A percentile compares a stretch with the other conserved stretches of the same genome.
Conservation (phyloP, 2,888 invertebrate species). For the Hermaeophaga mercurialis region DNA sequence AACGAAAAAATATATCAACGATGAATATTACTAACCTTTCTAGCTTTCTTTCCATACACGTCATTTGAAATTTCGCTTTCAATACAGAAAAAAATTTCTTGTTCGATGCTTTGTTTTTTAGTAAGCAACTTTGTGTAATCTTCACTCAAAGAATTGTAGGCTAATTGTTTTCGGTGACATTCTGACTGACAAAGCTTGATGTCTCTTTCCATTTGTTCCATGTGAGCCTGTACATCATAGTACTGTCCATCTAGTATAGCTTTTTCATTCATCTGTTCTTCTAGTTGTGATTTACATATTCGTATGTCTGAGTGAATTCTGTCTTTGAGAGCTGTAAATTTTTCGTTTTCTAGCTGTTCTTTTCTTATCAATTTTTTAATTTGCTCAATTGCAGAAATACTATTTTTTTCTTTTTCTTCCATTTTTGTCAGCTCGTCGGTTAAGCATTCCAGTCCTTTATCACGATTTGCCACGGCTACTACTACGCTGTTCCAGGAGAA, state of each 20-base stretch:
- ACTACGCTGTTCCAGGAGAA: slow-evolving; percentile 78
- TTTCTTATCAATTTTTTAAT: slow-evolving; percentile 68
- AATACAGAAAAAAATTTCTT: slow-evolving; percentile 51
- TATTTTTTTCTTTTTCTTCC: slow-evolving; percentile 52
- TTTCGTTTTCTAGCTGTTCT: slow-evolving; percentile 71
- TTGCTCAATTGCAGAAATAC: slow-evolving; percentile 64
- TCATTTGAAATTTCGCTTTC: slow-evolving; percentile 37
- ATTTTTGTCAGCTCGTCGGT: slow-evolving; percentile 60
- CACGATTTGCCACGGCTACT: slow-evolving; percentile 70
- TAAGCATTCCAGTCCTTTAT: slow-evolving; percentile 68
- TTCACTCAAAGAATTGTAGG: slow-evolving; percentile 38
- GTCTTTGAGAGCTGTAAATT: slow-evolving; percentile 65
- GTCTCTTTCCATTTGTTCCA: slow-evolving; percentile 61
- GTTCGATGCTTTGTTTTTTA: slow-evolving; percentile 68
- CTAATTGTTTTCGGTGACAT: slow-evolving; percentile 35
- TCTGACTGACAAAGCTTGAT: slow-evolving; percentile 59
- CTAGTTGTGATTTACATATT: slow-evolving; percentile 57
- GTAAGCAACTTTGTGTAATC: slow-evolving; percentile 61
- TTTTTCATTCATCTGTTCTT: slow-evolving; percentile 61
- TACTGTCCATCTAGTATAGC: slow-evolving; percentile 60
- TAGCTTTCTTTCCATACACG: slow-evolving; percentile 34
- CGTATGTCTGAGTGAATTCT: slow-evolving; percentile 65
- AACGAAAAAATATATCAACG: too few species aligned
- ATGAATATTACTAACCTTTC: slow-evolving; percentile 12
- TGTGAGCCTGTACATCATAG: slow-evolving; percentile 61